Evolutionary conservation across 2,888 invertebrate genomes (phyloP), one percentile per base, ranked within the genome.

Genomic region (Monoplex corrugatus): DNA sequence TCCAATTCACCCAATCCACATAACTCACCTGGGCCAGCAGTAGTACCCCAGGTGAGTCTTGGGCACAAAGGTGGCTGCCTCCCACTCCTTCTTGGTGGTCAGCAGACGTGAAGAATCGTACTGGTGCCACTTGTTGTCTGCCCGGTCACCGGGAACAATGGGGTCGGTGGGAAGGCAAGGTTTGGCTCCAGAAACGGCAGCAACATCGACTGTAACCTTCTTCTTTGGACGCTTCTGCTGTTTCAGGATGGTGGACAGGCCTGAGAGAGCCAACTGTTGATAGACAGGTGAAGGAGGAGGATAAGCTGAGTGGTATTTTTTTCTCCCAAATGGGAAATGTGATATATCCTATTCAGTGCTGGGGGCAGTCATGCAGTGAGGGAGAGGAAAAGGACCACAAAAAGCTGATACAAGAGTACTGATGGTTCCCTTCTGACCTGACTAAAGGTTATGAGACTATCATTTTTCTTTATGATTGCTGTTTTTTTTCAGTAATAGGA

Each of bases 91-190:
- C 86, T 97, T 97, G 6, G 97, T 97, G 83, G 96, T 95, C 0
- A 98, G 98, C 32, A 97, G 95, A 0, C 96, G 97, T 80, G 96
- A 96, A 32, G 97, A 97, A 92, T 97, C 97, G 91, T 98, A 98
- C 96, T 98, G 97, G 78, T 98, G 96, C 98, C 98, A 98, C 82
- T 97, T 96, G 94, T 98, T 97, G 93, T 98, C 98, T 44, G 97
- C 95, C 90, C 98, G 96, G 92, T 97, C 97, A 3, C 95, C 95
- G 28, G 95, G 94, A 8, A 88, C 88, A n/a, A 93, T 38, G 23
- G 87, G 68, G 6, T 80, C 57, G 13, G 85, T 82, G 43, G 89
- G 85, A 40, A 90, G 35, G 5, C 90, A 90, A 32, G 90, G 91
- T 5, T 88, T 85, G 38, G 89, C 89, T 23, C 93, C 93, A 8